Evolutionary conservation across 2,888 invertebrate species (phyloP), one percentile per base, ranked within the genome.

Genomic region (Orthosia incerta): DNA sequence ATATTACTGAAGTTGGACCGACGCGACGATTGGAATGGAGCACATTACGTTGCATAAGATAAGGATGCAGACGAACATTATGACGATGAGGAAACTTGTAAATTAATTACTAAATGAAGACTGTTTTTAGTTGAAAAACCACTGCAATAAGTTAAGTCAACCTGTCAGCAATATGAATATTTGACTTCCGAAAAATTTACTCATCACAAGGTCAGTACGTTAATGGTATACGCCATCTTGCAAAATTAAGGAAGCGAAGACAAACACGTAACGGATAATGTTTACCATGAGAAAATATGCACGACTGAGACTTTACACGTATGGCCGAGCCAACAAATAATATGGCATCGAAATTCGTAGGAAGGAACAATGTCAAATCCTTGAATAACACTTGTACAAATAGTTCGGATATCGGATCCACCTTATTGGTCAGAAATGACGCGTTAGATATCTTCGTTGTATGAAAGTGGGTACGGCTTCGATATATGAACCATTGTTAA

Each of bases 311-410:
- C 13, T 16, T 68, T 59, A 20, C n/a, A 20, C n/a, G 53, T 23
- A 39, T 51, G 39, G 56, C n/a, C n/a, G 20, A 70, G 46, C n/a
- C 13, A 63, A 56, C 26, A 75, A 56, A 63, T 61, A 56, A 56
- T 75, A 20, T n/a, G 31, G 70, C 39, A 65, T 70, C 63, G 50
- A 83, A 71, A 71, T 60, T 74, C 63, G 70, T 31, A 56, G 48
- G 31, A 66, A 83, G 62, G 71, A 77, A 76, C 86, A 83, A 80
- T 80, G 79, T 80, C 82, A 83, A 88, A 92, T 92, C 93, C 93
- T 94, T 93, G 93, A 90, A 70, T 80, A 80, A 89, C 95, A 95
- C 92, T 94, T 95, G 94, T 87, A 85, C 89, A 94, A 95, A 95
- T 88, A 94, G 89, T 89, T 57, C 9, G n/a, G 39, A 55, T 91